These are phyloP conservation scores for Lepidostoma basale DNA, from an alignment of 1,140 invertebrate genomes.

Conservation along the genomic window DNA sequence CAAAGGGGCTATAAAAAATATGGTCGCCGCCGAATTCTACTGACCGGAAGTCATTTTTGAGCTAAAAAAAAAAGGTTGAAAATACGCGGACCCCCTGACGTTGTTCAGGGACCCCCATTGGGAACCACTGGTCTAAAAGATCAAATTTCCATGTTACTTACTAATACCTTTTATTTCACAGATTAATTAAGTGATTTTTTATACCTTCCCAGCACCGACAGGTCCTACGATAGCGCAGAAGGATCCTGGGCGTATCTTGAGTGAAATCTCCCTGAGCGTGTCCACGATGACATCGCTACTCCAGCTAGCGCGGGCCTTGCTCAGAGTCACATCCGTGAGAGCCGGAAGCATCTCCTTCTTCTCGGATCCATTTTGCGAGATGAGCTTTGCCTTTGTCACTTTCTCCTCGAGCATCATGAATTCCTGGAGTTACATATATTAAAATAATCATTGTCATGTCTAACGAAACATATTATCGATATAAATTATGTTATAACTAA, in stretches of 20 bases:
- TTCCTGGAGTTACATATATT: constrained; percentile 48
- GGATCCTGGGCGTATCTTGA: constrained; percentile 67
- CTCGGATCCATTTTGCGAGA: constrained; percentile 50
- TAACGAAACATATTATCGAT: no score
- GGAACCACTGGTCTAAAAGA: no score
- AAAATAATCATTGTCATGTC: not conserved
- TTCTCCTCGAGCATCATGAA: constrained; percentile 63
- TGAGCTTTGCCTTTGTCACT: constrained; percentile 46
- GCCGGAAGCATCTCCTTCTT: constrained; percentile 45
- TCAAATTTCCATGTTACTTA: no score
- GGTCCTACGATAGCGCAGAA: constrained; percentile 76
- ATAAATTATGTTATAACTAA: no score
- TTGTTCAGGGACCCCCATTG: no score
- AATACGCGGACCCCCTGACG: no score
- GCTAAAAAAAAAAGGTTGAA: no score
- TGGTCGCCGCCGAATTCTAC: no score
- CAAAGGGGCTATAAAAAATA: no score
- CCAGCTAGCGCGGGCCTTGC: constrained; percentile 67
- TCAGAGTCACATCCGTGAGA: constrained; percentile 56
- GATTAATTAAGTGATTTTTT: not conserved
- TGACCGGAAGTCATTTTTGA: no score
- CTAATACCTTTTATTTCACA: no score
- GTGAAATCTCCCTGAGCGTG: constrained; percentile 67
- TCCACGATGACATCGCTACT: constrained; percentile 62
- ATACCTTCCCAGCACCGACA: constrained; percentile 80